Evolutionary conservation across 1,140 invertebrate genomes (phyloP).

Genomic region (Diorhabda carinulata): DNA sequence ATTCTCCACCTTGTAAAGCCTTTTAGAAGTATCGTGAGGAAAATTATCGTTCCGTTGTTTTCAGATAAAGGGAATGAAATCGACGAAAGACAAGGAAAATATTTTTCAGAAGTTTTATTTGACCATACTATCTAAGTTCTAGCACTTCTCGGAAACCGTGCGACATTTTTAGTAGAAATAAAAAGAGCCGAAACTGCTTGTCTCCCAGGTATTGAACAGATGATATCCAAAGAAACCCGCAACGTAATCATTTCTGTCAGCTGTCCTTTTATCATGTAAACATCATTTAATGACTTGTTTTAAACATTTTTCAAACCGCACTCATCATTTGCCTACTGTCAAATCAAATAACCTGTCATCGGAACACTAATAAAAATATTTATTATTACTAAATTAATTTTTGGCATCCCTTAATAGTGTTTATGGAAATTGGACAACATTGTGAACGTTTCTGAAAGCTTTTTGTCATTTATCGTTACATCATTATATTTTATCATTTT

Average conservation of each 20-base stretch:
- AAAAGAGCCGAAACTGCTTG: constrained; percentile 6
- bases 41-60: too few relatives aligned
- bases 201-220: constrained; percentile 10
- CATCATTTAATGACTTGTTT: constrained; percentile 21
- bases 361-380: too few relatives aligned
- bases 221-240: constrained; percentile 10
- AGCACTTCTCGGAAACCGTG: constrained; percentile 14
- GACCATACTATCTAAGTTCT: constrained; percentile 9
- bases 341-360: not conserved
- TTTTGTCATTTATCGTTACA: too few relatives aligned
- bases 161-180: constrained; percentile 14
- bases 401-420: too few relatives aligned
- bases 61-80: too few relatives aligned
- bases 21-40: too few relatives aligned
- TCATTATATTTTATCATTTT: too few relatives aligned
- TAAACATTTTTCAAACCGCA: constrained; percentile 10
- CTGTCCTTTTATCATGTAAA: constrained; percentile 20
- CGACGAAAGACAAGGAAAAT: too few relatives aligned
- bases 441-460: too few relatives aligned
- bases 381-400: too few relatives aligned
- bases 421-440: too few relatives aligned
- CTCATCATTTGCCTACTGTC: not conserved
- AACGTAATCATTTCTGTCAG: constrained; percentile 16
- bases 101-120: not conserved
- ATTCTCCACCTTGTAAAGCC: too few relatives aligned